Base-by-base conservation (phyloP, 23 tunicate genomes). In the Oikopleura dioica region DNA sequence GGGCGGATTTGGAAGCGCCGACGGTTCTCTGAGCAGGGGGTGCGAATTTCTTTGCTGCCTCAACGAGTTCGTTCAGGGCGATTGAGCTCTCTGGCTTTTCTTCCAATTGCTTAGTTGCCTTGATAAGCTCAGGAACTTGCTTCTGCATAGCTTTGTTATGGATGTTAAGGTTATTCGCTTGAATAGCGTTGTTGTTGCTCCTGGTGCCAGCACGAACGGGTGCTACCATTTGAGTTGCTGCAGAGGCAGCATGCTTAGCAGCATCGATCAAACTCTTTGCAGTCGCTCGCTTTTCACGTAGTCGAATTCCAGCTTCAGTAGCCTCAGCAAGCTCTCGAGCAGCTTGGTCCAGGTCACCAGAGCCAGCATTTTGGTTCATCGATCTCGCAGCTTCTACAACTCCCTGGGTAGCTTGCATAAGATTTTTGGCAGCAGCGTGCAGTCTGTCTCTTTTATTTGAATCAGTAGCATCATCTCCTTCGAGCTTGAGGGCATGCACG, bases 341-440 rank as follows among this genome's bases (percentile, higher is more conserved):
- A 26, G 72, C 72, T 21, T n/a, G n/a, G n/a, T n/a, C n/a, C n/a
- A n/a, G n/a, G n/a, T n/a, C n/a, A n/a, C n/a, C n/a, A n/a, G n/a
- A n/a, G 21, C 21, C 55, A 44, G 21, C 9, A 44, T 44, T 16
- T 9, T 9, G 21, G 21, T 9, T 29, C 72, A 32, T 36, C 35
- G 83, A 95, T 85, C 86, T 94, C 4, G 99, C 99, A 35, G 99
- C 99, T 86, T 86, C 99, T 23, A 94, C 99, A 87, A 94, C 87
- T 51, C 83, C 81, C 0, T 88, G 87, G 4, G 99, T 92, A 35
- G 99, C 99, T 76, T 94, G 88, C 51, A 92, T 92, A 36, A 94
- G 81, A 1, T 83, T 77, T 59, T 84, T 86, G 12, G 85, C 99
- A 23, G 99, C 92, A 32, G 83, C 85, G 30, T 86, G 89, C 50